Evolutionary conservation across 2,888 invertebrate genomes (phyloP), one percentile per base, ranked within the genome.

Genomic region (Mycalesis mineus): DNA sequence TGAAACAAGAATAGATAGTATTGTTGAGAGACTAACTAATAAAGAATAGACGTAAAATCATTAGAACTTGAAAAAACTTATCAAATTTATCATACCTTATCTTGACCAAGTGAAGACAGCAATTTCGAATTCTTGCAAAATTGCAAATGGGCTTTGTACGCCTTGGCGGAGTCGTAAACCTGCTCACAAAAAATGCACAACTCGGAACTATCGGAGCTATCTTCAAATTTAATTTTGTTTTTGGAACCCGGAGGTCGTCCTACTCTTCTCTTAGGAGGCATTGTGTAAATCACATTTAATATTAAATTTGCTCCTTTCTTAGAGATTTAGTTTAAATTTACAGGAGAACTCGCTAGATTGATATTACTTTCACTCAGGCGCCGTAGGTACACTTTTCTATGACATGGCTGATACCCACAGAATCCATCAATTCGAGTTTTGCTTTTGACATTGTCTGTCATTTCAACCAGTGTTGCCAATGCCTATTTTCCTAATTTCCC

Each of bases 341-440:
- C 57, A 60, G 58, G 72, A 73, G 69, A 67, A 69, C 72, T 67
- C 65, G 63, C 68, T 71, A 76, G 68, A 80, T 87, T 87, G 87
- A 84, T 88, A 85, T 80, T 80, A 77, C 80, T 84, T 85, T 87
- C 84, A 84, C 83, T 75, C 84, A 88, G 88, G 88, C 88, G 88
- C 82, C 9, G 31, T 28, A 49, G 1, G 1, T 49, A 49, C 8
- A 15, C 7, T 49, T 33, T 17, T 6, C 9, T 15, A 14, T 45
- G 45, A 47, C 47, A 33, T 47, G 29, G 33, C 33, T 13, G 22
- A 42, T 9, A 7, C 7, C 13, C 39, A 39, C 14, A 14, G 39
- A 39, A n/a, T n/a, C n/a, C n/a, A n/a, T n/a, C n/a, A n/a, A n/a
- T n/a, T n/a, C n/a, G n/a, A n/a, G n/a, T n/a, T n/a, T n/a, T n/a